Evolutionary conservation across 2,888 invertebrate species (phyloP).

Genomic region (Abrostola tripartita): DNA sequence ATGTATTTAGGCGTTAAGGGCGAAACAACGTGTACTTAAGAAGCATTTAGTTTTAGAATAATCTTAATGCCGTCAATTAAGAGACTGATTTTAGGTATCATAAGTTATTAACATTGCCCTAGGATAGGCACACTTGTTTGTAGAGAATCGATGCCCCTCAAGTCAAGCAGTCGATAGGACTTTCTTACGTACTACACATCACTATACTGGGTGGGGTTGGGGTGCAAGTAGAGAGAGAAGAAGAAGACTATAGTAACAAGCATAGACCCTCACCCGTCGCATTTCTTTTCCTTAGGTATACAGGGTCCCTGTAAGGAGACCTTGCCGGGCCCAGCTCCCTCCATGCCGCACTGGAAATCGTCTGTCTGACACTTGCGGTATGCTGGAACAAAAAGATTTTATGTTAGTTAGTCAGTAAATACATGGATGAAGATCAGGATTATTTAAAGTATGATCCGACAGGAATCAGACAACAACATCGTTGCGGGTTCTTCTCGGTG

Average conservation of each 20-base stretch:
- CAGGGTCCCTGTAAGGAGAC: slow-evolving; percentile 91
- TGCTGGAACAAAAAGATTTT: slow-evolving; percentile 86
- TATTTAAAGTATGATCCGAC: too few species aligned
- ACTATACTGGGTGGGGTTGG: too few species aligned
- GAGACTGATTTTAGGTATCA: too few species aligned
- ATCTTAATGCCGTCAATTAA: too few species aligned
- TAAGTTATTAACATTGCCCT: too few species aligned
- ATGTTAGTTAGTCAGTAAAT: background rate
- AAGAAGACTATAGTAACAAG: background rate
- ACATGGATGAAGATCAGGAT: too few species aligned
- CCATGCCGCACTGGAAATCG: slow-evolving; percentile 95
- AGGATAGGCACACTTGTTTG: too few species aligned
- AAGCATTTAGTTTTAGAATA: background rate
- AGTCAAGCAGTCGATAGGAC: background rate
- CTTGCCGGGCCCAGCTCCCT: slow-evolving; percentile 81
- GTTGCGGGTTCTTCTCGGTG: too few species aligned
- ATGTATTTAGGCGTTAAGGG: background rate
- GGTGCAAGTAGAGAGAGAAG: too few species aligned
- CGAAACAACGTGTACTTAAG: background rate
- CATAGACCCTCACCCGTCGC: slow-evolving; percentile 90
- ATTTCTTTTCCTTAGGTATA: slow-evolving; percentile 95
- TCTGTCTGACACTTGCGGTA: slow-evolving; percentile 95
- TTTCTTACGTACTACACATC: too few species aligned
- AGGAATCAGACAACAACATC: too few species aligned
- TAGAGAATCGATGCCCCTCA: too few species aligned